Base-by-base conservation (phyloP, 2,888 invertebrate genomes). In the Drosophila longiperda region DNA sequence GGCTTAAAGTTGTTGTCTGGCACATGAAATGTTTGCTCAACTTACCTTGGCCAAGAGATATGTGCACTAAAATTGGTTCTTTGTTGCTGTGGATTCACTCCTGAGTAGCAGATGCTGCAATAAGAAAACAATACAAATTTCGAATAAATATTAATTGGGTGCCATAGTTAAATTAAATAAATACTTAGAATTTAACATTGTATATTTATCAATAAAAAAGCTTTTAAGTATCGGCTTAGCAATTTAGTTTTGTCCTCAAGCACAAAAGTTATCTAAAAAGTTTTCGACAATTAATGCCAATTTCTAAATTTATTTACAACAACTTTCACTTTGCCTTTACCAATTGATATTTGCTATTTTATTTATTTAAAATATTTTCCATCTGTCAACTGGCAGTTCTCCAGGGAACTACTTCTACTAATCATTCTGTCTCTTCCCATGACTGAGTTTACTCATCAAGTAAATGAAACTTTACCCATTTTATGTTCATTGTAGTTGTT, bases 401-500 rank as follows among this genome's bases (percentile, higher is more conserved):
- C 64, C 34, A 32, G 49, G 52, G 80, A 65, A 40, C 23, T 40
- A 26, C 26, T 40, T 8, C 20, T 36, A 26, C 23, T 52, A 1
- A 26, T 17, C 23, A 3, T 32, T 40, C 3, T 38, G 23, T 17
- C 12, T 11, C 17, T 12, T 29, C 15, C 12, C 15, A n/a, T 48
- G 50, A 9, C 40, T 33, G 58, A 54, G n/a, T 32, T 36, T 42
- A 64, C 73, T 81, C 69, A 81, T 77, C 81, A 79, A 70, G 61
- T 40, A 73, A 67, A 64, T 73, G 65, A 73, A 81, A 79, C 81
- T 79, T 81, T 79, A 73, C 66, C 42, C 78, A 81, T 81, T 76
- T 69, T 50, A 40, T 58, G 48, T 20, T 61, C 60, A 54, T 53
- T 36, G 63, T 52, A 60, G 55, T 63, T 77, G 49, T 45, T 68